Conservation (phyloP, 1,140 invertebrate species). For the Dreissena rostriformis region DNA sequence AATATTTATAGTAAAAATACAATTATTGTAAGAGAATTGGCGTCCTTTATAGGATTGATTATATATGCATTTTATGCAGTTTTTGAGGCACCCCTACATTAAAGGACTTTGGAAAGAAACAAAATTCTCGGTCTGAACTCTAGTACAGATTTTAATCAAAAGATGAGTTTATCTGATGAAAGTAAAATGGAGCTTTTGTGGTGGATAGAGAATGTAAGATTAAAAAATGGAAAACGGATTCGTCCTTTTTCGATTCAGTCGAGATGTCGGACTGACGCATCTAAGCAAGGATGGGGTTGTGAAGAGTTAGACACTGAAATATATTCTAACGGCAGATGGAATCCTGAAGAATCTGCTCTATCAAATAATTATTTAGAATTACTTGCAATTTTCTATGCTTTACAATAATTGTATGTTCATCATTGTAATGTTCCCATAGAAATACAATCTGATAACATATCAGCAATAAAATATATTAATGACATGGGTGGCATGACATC, state of each 20-base stretch:
- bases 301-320: neutral
- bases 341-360: neutral
- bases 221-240: slow-evolving; percentile 53
- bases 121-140: slow-evolving; percentile 19
- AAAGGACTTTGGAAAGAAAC: slow-evolving; percentile 53
- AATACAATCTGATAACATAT: slow-evolving; percentile 45
- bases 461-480: slow-evolving; percentile 44
- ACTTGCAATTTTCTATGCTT: slow-evolving; percentile 34
- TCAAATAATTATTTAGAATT: slow-evolving; percentile 43
- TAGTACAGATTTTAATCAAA: slow-evolving; percentile 20
- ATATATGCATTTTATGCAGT: slow-evolving; percentile 58
- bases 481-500: slow-evolving; percentile 47
- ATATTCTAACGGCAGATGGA: slow-evolving; percentile 30
- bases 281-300: neutral
- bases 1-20: neutral
- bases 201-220: slow-evolving; percentile 52
- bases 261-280: slow-evolving; percentile 18
- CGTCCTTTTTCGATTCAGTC: neutral
- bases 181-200: slow-evolving; percentile 39
- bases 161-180: neutral
- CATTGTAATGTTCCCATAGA: slow-evolving; percentile 18
- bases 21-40: slow-evolving; percentile 9
- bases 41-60: slow-evolving; percentile 46
- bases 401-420: slow-evolving; percentile 8
- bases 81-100: slow-evolving; percentile 42